Base-by-base conservation (phyloP, 2,797 vertebrate genomes). In the Acrocephalus scirpaceus region DNA sequence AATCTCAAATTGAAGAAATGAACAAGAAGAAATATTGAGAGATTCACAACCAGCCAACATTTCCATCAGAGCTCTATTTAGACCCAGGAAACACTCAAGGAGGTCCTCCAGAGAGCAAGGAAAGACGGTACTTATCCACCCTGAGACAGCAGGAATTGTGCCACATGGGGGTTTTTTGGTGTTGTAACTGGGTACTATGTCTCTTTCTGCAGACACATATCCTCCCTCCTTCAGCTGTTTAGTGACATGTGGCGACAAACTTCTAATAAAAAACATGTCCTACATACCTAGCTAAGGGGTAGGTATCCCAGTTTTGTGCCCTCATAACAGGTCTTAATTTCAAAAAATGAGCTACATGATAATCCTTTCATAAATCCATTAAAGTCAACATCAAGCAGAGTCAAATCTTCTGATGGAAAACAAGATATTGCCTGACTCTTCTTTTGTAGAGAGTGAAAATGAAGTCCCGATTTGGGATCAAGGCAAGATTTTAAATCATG, bases 131-230 rank as follows among this genome's bases (percentile, higher is more conserved):
- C 64, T 67, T 64, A 42, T 57, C 34, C 8, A 22, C 30, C 58
- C 44, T 58, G 58, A 74, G 48, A 40, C 20, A 61, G 36, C 10
- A 91, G 51, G 38, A 94, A 69, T 47, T 65, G 21, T 64, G 30
- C 27, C 22, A 65, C 4, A 1, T 5, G 11, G 6, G 6, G 7
- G 0, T 0, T 7, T 48, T 72, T 50, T 40, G 21, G 15, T 88
- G 20, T 44, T 83, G 26, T 30, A 58, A 30, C 9, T 62, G 56
- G 27, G 38, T 83, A 29, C 50, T 47, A 1, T n/a, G 12, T 54
- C 22, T 84, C 73, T 50, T 81, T 40, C 51, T 4, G 1, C 36
- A 77, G 15, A 34, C 26, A 64, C 19, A 44, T 57, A n/a, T 34
- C 13, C 14, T 62, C 47, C 16, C 47, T 50, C 11, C 54, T 88